phyloP scores from a whole-genome alignment of 2,797 vertebrate genomes.

The Pseudochaenichthys georgianus region DNA sequence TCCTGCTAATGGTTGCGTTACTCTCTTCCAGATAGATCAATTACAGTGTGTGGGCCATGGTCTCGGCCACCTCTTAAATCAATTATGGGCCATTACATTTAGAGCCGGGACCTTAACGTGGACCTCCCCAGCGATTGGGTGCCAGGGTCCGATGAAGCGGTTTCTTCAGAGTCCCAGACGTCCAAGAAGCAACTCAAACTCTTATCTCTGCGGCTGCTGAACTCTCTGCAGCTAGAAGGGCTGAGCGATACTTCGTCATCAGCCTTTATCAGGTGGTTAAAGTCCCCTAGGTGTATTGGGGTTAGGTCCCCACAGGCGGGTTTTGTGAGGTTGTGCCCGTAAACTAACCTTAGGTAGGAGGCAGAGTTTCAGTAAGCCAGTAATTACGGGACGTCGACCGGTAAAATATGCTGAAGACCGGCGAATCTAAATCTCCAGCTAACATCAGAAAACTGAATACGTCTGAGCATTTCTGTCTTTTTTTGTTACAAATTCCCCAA shows the following conservation, averaged over 20 bases:
- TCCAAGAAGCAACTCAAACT: conserved; percentile 18
- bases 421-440: too few relatives aligned
- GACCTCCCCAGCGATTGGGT: conserved; percentile 58
- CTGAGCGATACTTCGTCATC: neutral
- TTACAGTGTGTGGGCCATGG: conserved; percentile 66
- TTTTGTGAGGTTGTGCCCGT: too few relatives aligned
- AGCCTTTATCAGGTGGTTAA: neutral
- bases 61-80: conserved; percentile 75
- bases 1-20: conserved; percentile 80
- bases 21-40: conserved; percentile 82
- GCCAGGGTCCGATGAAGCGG: conserved; percentile 24
- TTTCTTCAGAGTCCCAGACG: conserved; percentile 27
- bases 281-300: too few relatives aligned
- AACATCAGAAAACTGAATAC: too few relatives aligned
- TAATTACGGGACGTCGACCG: too few relatives aligned
- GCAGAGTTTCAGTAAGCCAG: too few relatives aligned
- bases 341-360: too few relatives aligned
- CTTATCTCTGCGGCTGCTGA: neutral
- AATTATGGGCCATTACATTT: conserved; percentile 75
- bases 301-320: too few relatives aligned
- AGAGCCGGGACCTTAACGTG: conserved; percentile 54
- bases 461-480: too few relatives aligned
- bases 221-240: conserved; percentile 6
- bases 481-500: too few relatives aligned
- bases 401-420: too few relatives aligned